Evolutionary conservation across 2,797 vertebrate genomes (phyloP).

Genomic region (Discoglossus pictus): DNA sequence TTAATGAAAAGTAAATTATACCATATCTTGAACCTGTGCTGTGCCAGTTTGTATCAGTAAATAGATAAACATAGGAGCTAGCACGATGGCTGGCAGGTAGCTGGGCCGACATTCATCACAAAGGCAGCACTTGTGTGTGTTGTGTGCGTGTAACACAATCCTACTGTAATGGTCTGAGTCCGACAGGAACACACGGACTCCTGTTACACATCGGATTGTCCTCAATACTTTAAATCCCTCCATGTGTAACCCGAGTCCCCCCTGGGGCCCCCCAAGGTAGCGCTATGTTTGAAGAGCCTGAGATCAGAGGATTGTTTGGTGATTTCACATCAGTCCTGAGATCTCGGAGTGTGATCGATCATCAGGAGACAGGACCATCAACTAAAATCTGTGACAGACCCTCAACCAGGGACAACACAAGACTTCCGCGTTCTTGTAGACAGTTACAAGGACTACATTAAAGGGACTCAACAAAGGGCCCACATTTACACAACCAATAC

Average conservation of each 20-base stretch:
- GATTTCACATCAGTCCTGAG: conserved; percentile 33
- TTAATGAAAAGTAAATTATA: too few relatives aligned
- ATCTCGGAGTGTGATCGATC: conserved; percentile 39
- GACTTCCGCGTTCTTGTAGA: too few relatives aligned
- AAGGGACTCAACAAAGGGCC: too few relatives aligned
- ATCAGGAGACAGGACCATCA: too few relatives aligned
- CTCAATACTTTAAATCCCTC: conserved; percentile 45
- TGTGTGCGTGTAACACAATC: conserved; percentile 35
- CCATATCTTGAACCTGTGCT: too few relatives aligned
- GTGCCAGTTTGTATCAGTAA: too few relatives aligned
- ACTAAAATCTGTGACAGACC: too few relatives aligned
- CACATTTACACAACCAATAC: too few relatives aligned
- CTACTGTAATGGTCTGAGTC: conserved; percentile 34
- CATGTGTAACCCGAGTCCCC: conserved; percentile 40
- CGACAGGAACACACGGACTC: conserved; percentile 49
- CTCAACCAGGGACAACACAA: too few relatives aligned
- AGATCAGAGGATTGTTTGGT: conserved; percentile 41
- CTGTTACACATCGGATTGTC: conserved; percentile 45
- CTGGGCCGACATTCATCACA: conserved; percentile 16
- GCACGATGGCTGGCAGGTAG: too few relatives aligned
- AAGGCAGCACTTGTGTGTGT: conserved; percentile 32
- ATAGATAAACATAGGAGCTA: too few relatives aligned
- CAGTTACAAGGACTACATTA: too few relatives aligned
- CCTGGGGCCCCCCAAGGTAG: conserved; percentile 37
- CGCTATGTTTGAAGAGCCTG: conserved; percentile 47